Evolutionary conservation across 2,888 invertebrate species (phyloP), one percentile per base, ranked within the genome.

Genomic region (Leistus spinibarbis): DNA sequence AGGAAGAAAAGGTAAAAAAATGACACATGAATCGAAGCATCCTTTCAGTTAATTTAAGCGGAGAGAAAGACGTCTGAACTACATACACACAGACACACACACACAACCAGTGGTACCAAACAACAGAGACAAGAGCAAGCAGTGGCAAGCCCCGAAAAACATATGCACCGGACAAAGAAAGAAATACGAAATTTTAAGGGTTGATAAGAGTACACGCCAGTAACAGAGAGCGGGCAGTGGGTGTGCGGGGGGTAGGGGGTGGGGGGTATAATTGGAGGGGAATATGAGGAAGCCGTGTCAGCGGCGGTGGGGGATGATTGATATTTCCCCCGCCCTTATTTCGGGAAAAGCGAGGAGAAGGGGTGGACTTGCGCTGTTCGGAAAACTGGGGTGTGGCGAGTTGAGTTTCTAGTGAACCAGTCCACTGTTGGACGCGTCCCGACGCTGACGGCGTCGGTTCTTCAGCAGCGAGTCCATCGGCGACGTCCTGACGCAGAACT

Each of bases 341-440:
- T 24, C 24, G 24, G 64, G 24, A 23, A 23, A 27, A 27, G 13
- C 1, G 64, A n/a, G 4, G 64, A 16, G 23, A 23, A 23, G 64
- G 64, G 27, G 64, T 10, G 64, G 54, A 54, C 72, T 40, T 66
- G 72, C 72, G 72, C 57, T 10, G 9, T 17, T 3, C 7, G 20
- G 16, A 19, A 56, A 17, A 54, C 56, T 72, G 72, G 72, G 72
- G 72, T 72, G 72, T 72, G 72, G 72, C 72, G 72, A 57, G 40
- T 16, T 16, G 69, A 60, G n/a, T 27, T 62, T 17, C 17, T 62
- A 62, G 19, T 27, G n/a, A 16, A 27, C 20, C 64, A 64, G 64
- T 64, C 27, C 64, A 64, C 64, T 64, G 16, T 23, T 16, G 24
- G 64, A 27, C 64, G 64, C 27, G 24, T 64, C 27, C 22, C 23